Base-by-base conservation (phyloP, 1,140 invertebrate genomes). In the Cryptotermes secundus region DNA sequence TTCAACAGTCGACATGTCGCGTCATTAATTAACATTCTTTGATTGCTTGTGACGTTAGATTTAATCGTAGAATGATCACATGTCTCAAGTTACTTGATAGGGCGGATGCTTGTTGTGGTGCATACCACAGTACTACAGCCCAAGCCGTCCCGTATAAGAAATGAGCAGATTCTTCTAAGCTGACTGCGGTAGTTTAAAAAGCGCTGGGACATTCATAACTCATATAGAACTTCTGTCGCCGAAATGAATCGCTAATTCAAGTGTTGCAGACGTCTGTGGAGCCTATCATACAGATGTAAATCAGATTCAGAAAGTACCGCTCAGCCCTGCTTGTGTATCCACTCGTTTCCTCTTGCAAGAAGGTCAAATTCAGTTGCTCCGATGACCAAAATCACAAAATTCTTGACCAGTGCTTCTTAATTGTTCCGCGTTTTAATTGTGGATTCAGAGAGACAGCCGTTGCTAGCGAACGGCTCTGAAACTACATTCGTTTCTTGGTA, bases 11-110 rank as follows among this genome's bases (percentile, higher is more conserved):
- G 59, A 26, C n/a, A n/a, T 31, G 59, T 72, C 31, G 59, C 59
- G 59, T 72, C 59, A 72, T 72, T 72, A 72, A 72, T 72, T 72
- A 72, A 72, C 59, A 72, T 72, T 72, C 59, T 72, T 72, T 72
- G 59, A 72, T 72, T 72, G 59, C 59, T 72, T 72, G 59, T 72
- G 59, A 72, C 59, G 59, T 72, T 72, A 31, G 59, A 72, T 72
- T 0, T 72, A 72, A 59, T 59, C 53, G 26, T 26, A 59, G 53
- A 59, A 10, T 59, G 53, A 72, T 31, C 59, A 72, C 59, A 72
- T n/a, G 59, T 26, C n/a, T 72, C 26, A 72, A 31, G 59, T 72
- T 72, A 72, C 26, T 72, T 72, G 59, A 72, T 72, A 31, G 59
- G 59, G 31, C n/a, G 59, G 9, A 72, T 72, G 59, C 31, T 72